Base-by-base conservation (phyloP, 2,888 invertebrate genomes). In the Drosophila setosimentum region DNA sequence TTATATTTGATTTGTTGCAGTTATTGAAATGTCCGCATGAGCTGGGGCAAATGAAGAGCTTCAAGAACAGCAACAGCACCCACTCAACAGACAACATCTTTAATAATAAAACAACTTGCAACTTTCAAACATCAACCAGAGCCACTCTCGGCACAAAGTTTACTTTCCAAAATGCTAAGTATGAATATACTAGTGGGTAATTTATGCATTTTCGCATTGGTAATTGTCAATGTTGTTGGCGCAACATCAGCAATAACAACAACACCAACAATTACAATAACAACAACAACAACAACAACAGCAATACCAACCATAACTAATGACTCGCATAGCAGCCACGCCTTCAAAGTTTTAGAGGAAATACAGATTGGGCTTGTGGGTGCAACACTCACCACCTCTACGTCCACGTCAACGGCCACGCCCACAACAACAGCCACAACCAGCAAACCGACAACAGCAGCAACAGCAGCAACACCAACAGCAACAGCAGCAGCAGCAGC, bases 141-240 rank as follows among this genome's bases (percentile, higher is more conserved):
- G 65, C 65, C 54, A 42, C 33, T n/a, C 60, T 37, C 40, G 40
- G 58, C 48, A 32, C 21, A 64, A 64, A 65, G 48, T 62, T 16
- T 16, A 24, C n/a, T 66, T 68, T 53, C 13, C 73, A 80, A 90
- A 89, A 92, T 91, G 90, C 73, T 83, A 72, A 53, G 76, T 55
- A 29, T 37, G 60, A 81, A 78, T 78, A 37, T 37, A n/a, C 27
- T 37, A n/a, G 66, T 74, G 40, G 71, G 63, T 37, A 89, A 84
- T 83, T 74, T 91, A 68, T 85, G 78, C 78, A 83, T 90, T 83
- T 85, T 90, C 70, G 82, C 82, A 81, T 83, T 87, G 82, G 77
- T 82, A 84, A 89, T 90, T 78, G 77, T 79, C 71, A 62, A 73
- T 67, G 69, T 72, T 45, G 79, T 76, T 74, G 78, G 79, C 72